Evolutionary conservation across 2,113 vertebrate species (phyloP).

Genomic region (Pangasianodon gigas): DNA sequence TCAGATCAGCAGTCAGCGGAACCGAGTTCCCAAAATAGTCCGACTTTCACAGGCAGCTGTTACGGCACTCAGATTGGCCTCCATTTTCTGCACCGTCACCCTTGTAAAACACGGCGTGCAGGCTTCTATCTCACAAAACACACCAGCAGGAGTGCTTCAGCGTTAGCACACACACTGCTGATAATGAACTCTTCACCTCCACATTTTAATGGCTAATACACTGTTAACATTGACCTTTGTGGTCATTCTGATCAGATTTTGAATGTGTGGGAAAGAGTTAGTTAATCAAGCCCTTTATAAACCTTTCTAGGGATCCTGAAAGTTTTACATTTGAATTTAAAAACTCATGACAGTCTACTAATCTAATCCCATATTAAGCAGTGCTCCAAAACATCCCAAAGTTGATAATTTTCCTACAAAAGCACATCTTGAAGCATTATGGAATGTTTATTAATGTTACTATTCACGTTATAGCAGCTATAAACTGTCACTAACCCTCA

Average conservation of each 20-base stretch:
- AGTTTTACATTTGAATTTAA: neutral
- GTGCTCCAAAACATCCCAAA: no score
- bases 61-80: slow-evolving; percentile 31
- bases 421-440: neutral
- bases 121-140: neutral
- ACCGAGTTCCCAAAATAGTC: slow-evolving; percentile 71
- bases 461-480: neutral
- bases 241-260: neutral
- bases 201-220: neutral
- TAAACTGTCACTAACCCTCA: neutral
- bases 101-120: slow-evolving; percentile 36
- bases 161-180: neutral
- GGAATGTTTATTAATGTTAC: neutral
- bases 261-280: neutral
- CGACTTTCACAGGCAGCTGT: slow-evolving; percentile 63
- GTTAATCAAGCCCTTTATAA: neutral
- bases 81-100: slow-evolving; percentile 62
- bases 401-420: neutral
- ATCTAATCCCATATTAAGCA: neutral
- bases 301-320: neutral
- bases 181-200: neutral
- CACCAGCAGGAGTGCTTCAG: neutral
- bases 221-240: neutral
- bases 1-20: slow-evolving; percentile 30
- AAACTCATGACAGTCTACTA: neutral